phyloP scores from a whole-genome alignment of 2,113 vertebrate genomes.

The Jaculus jaculus region DNA sequence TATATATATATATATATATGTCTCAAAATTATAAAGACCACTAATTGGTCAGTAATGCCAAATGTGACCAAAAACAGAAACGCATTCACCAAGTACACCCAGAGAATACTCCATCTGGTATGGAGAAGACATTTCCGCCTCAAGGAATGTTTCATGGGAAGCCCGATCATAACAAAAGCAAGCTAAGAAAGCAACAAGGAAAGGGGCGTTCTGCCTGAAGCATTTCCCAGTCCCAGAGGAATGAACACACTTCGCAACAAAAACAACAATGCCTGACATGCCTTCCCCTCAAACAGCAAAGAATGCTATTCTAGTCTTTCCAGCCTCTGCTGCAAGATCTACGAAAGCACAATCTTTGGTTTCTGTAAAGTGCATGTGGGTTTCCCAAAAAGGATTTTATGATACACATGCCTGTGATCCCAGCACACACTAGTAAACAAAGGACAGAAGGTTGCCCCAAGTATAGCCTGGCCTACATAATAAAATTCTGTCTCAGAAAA shows the following conservation, averaged over 20 bases:
- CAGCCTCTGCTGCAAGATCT: not conserved
- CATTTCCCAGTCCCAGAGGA: not conserved
- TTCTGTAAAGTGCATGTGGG: no score
- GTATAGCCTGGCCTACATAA: not conserved
- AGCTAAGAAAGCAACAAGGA: slow-evolving; percentile 56
- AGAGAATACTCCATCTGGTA: slow-evolving; percentile 50
- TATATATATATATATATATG: not conserved
- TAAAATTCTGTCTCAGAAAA: no score
- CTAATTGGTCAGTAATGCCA: not conserved
- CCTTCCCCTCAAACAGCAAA: not conserved
- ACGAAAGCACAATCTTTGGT: not conserved
- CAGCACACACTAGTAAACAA: not conserved
- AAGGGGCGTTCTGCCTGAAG: slow-evolving; percentile 15
- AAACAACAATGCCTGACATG: slow-evolving; percentile 28
- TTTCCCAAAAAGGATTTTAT: slow-evolving; percentile 1
- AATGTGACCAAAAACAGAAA: slow-evolving; percentile 32
- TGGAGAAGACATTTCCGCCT: not conserved
- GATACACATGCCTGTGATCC: not conserved
- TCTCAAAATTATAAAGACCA: no score
- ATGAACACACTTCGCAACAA: slow-evolving; percentile 37
- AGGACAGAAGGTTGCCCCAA: not conserved
- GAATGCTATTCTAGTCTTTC: not conserved
- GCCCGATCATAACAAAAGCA: slow-evolving; percentile 58
- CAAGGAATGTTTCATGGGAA: slow-evolving; percentile 18
- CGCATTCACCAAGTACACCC: not conserved